These are phyloP conservation scores for Agrochola circellaris DNA, from an alignment of 2,888 invertebrate species.

Conservation along the genomic window DNA sequence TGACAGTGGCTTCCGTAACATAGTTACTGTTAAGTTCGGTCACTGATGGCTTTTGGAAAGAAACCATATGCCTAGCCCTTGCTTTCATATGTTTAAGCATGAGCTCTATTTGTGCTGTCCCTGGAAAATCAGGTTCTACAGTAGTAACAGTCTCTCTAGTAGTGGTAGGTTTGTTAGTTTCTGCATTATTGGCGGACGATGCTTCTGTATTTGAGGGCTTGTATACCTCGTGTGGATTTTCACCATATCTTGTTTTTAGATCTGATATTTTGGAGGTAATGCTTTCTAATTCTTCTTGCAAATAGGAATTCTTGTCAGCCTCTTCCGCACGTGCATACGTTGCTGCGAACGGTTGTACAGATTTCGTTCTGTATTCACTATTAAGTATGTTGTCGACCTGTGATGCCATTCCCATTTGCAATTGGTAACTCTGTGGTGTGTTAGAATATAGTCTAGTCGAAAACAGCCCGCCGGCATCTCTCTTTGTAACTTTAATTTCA, in stretches of 20 bases:
- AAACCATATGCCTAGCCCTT: conserved; percentile 72
- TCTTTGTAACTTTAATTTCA: conserved; percentile 26
- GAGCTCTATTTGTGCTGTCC: conserved; percentile 77
- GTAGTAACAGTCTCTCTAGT: neutral
- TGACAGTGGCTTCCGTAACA: conserved; percentile 74
- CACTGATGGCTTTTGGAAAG: conserved; percentile 70
- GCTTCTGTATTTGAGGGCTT: no score
- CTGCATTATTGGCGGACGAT: neutral
- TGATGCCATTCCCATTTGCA: conserved; percentile 26
- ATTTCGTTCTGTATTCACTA: conserved; percentile 10
- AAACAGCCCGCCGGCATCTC: conserved; percentile 19
- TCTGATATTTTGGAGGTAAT: conserved; percentile 32
- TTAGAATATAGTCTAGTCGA: conserved; percentile 8
- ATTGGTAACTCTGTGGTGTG: conserved; percentile 9
- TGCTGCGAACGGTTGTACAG: neutral
- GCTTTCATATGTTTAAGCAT: conserved; percentile 78
- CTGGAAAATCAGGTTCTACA: conserved; percentile 45
- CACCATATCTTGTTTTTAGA: conserved; percentile 46
- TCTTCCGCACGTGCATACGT: no score
- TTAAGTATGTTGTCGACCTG: conserved; percentile 9
- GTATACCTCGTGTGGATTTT: neutral
- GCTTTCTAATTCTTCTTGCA: conserved; percentile 10
- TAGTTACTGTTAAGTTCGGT: conserved; percentile 72
- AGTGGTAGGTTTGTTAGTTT: neutral
- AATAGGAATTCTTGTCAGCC: neutral